phyloP scores from a whole-genome alignment of 2,113 vertebrate genomes.

The Octodon degus region DNA sequence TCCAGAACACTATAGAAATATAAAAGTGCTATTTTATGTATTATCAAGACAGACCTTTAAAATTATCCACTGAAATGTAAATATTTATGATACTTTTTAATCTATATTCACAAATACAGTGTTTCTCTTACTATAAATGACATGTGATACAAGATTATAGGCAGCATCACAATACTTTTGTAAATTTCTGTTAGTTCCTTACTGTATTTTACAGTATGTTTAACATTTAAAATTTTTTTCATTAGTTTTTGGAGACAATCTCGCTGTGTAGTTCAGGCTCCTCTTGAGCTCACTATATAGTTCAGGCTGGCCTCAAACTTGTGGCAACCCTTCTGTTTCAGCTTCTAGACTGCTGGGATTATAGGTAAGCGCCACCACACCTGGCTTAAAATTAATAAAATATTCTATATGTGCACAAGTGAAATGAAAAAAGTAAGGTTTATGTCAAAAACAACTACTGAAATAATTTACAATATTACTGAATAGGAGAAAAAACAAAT shows the following conservation, averaged over 20 bases:
- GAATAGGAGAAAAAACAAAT: slow-evolving; percentile 55
- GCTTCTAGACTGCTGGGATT: background rate
- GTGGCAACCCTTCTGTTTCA: background rate
- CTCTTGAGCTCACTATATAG: background rate
- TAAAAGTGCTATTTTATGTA: slow-evolving; percentile 31
- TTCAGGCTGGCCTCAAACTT: background rate
- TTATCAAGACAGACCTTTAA: background rate
- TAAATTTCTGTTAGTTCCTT: background rate
- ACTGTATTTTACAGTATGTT: slow-evolving; percentile 26
- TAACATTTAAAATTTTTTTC: background rate
- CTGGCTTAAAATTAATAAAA: slow-evolving; percentile 56
- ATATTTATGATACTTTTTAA: background rate
- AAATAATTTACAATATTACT: slow-evolving; percentile 55
- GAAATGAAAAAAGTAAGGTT: slow-evolving; percentile 38
- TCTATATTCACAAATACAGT: background rate
- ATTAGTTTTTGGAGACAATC: background rate
- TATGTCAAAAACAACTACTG: slow-evolving; percentile 38
- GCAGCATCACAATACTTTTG: background rate
- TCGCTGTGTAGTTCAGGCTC: background rate
- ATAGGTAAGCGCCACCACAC: background rate
- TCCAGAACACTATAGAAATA: slow-evolving; percentile 32
- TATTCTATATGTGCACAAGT: background rate
- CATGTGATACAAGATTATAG: background rate
- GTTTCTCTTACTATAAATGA: slow-evolving; percentile 27
- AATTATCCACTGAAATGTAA: slow-evolving; percentile 38